Evolutionary conservation across 2,888 invertebrate species (phyloP).

Genomic region (Chirona hameri): DNA sequence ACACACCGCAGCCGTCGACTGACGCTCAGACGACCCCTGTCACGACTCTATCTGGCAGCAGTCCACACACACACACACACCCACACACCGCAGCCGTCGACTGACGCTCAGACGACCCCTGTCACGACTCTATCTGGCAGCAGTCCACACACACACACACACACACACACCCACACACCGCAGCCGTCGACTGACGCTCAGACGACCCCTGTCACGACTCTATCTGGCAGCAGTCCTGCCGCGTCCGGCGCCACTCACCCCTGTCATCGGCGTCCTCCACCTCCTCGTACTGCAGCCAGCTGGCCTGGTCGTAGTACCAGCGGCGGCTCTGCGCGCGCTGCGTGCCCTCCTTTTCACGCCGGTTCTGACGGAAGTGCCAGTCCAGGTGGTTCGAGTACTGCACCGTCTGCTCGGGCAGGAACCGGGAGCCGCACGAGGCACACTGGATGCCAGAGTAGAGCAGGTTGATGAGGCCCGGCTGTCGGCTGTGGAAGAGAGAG

Average conservation of each 20-base stretch:
- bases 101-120: too few species aligned
- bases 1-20: too few species aligned
- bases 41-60: neutral
- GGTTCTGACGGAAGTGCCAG: slow-evolving; percentile 96
- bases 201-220: too few species aligned
- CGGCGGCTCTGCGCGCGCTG: slow-evolving; percentile 76
- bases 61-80: too few species aligned
- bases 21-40: too few species aligned
- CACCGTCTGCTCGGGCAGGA: slow-evolving; percentile 82
- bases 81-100: too few species aligned
- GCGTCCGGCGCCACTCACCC: slow-evolving; percentile 52
- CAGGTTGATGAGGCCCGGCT: slow-evolving; percentile 63
- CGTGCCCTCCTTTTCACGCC: slow-evolving; percentile 78
- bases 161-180: too few species aligned
- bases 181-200: too few species aligned
- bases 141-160: neutral
- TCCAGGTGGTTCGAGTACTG: slow-evolving; percentile 90
- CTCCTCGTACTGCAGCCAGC: slow-evolving; percentile 94
- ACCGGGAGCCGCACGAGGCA: slow-evolving; percentile 90
- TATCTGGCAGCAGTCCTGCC: neutral
- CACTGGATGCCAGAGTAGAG: slow-evolving; percentile 93
- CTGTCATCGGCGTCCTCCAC: slow-evolving; percentile 85
- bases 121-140: neutral
- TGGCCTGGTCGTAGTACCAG: slow-evolving; percentile 85
- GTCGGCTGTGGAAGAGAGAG: slow-evolving; percentile 57